A percentile compares a stretch with the other conserved stretches of the same genome.
These are phyloP conservation scores for Sclerodermus sp. DNA, from an alignment of 2,888 invertebrate species.

Conservation along the genomic window DNA sequence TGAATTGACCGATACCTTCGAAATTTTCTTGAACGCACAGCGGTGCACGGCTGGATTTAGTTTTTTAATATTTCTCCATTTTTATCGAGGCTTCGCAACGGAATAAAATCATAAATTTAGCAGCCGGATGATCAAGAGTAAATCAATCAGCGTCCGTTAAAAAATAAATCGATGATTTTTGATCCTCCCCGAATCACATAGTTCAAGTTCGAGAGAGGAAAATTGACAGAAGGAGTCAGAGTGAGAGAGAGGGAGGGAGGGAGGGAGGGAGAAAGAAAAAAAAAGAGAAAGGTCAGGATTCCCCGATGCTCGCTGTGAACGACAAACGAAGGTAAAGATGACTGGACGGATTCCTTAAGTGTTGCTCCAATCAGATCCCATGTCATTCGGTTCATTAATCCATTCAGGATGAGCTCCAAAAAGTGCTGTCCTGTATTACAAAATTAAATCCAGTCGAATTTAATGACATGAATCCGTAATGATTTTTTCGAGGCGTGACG, in stretches of 20 bases:
- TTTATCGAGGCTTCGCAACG: too few relatives aligned
- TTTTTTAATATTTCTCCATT: too few relatives aligned
- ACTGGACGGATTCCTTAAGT: slow-evolving; percentile 40
- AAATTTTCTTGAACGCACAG: background rate
- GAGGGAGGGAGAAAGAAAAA: background rate
- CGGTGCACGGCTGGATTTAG: too few relatives aligned
- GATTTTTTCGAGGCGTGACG: slow-evolving; percentile 10
- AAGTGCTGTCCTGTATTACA: slow-evolving; percentile 28
- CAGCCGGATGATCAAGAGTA: too few relatives aligned
- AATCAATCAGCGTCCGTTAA: too few relatives aligned
- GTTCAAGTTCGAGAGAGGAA: background rate
- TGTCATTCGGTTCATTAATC: slow-evolving; percentile 51
- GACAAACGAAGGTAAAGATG: slow-evolving; percentile 36
- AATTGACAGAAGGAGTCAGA: background rate
- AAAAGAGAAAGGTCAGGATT: slow-evolving; percentile 20
- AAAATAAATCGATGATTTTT: too few relatives aligned
- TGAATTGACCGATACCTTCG: slow-evolving; percentile 16
- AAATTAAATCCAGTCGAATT: slow-evolving; percentile 22
- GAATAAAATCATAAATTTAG: too few relatives aligned
- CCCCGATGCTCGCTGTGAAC: slow-evolving; percentile 21
- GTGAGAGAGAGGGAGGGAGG: background rate
- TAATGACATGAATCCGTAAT: slow-evolving; percentile 31
- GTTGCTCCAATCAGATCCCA: slow-evolving; percentile 47
- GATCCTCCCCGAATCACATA: too few relatives aligned
- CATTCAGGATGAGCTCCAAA: slow-evolving; percentile 28